Evolutionary conservation across 2,113 vertebrate species (phyloP).

Genomic region (Crotalus helleri): DNA sequence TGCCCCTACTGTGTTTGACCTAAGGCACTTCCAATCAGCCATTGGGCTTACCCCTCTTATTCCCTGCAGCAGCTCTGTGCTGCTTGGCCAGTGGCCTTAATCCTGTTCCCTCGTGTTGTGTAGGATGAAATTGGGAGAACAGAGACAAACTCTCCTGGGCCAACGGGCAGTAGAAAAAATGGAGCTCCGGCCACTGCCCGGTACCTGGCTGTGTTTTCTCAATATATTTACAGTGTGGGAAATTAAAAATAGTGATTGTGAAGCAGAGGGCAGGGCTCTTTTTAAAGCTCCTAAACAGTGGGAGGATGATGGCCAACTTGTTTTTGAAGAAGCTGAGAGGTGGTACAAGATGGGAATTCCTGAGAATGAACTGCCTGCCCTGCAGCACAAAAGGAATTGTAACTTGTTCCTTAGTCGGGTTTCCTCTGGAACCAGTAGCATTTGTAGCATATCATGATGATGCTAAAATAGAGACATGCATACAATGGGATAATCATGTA

Average conservation of each 20-base stretch:
- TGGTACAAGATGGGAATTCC: neutral
- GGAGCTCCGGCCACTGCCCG: neutral
- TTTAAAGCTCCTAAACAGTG: neutral
- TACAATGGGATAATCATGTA: neutral
- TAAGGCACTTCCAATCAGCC: neutral
- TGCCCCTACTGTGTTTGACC: neutral
- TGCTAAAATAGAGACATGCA: neutral
- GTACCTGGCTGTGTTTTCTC: neutral
- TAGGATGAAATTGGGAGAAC: neutral
- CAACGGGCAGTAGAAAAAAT: neutral
- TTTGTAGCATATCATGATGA: neutral
- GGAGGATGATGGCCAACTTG: neutral
- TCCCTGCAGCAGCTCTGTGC: neutral
- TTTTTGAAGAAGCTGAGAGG: neutral
- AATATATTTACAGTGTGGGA: neutral
- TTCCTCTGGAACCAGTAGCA: neutral
- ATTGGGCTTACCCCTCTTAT: neutral
- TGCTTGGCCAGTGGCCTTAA: neutral
- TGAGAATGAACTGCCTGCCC: neutral
- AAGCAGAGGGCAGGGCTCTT: neutral
- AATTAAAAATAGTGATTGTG: neutral
- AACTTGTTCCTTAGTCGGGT: neutral
- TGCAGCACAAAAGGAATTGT: neutral
- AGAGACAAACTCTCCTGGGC: neutral
- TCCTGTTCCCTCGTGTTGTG: neutral